These are phyloP conservation scores for Wasmannia auropunctata DNA, from an alignment of 1,140 invertebrate species.

Conservation along the genomic window DNA sequence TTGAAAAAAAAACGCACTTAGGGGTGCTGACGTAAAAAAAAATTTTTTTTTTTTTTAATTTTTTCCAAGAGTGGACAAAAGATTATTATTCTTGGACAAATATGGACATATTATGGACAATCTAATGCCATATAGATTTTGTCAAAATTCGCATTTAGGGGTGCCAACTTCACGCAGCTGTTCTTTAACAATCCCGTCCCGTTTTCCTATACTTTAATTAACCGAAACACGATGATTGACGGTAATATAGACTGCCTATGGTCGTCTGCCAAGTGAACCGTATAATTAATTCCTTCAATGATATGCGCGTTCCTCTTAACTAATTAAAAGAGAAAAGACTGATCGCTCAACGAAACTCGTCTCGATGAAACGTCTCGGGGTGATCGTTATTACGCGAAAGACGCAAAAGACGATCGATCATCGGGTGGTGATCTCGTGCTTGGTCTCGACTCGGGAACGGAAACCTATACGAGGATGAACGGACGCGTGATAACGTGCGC, in stretches of 20 bases:
- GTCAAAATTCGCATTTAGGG: no score
- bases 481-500: background rate
- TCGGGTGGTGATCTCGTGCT: constrained; percentile 13
- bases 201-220: background rate
- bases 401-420: constrained; percentile 24
- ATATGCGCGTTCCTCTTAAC: background rate
- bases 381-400: background rate
- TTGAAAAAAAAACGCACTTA: no score
- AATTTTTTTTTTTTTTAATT: no score
- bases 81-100: no score
- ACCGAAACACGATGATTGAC: constrained; percentile 1
- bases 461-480: constrained; percentile 17
- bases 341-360: background rate
- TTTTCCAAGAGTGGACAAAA: no score
- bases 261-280: background rate
- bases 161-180: no score
- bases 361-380: background rate
- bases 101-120: no score
- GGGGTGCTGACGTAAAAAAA: no score
- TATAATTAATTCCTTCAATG: constrained; percentile 2
- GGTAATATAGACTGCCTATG: background rate
- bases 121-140: no score
- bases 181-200: background rate
- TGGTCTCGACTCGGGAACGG: background rate
- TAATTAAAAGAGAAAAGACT: background rate